phyloP scores from a whole-genome alignment of 2,113 vertebrate species.

The Larimichthys crocea region DNA sequence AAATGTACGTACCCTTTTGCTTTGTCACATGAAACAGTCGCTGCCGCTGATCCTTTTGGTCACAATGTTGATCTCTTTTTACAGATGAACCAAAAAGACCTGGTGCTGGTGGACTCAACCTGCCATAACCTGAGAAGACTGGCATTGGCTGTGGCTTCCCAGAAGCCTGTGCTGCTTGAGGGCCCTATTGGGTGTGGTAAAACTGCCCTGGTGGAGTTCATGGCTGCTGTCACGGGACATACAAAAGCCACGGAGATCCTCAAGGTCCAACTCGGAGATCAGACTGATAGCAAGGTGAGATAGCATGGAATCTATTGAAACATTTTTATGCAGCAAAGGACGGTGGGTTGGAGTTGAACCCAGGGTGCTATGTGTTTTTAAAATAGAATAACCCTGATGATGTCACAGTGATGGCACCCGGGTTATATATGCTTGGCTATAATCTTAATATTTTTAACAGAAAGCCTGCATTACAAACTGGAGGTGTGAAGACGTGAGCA shows the following conservation, averaged over 20 bases:
- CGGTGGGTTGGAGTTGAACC: too few species aligned
- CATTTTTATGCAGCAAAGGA: too few species aligned
- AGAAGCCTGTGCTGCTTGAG: conserved; percentile 93
- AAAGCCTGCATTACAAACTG: background rate
- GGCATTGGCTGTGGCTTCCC: conserved; percentile 91
- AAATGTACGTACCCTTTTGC: conserved; percentile 77
- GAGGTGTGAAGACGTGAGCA: background rate
- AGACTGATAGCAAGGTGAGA: conserved; percentile 97
- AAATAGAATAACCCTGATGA: background rate
- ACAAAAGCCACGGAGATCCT: conserved; percentile 89
- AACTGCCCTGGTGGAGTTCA: conserved; percentile 92
- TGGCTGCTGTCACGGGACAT: conserved; percentile 92
- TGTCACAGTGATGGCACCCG: background rate
- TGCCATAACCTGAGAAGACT: conserved; percentile 91
- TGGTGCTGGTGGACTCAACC: conserved; percentile 92
- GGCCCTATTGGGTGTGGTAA: conserved; percentile 97
- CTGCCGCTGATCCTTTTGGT: background rate
- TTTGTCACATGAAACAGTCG: background rate
- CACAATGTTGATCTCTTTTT: background rate
- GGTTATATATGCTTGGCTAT: background rate
- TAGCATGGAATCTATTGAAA: background rate
- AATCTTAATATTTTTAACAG: background rate
- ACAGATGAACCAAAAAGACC: conserved; percentile 67
- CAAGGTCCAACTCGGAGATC: conserved; percentile 98
- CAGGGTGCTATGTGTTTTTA: too few species aligned